Evolutionary conservation across 2,888 invertebrate genomes (phyloP), one percentile per base, ranked within the genome.

Genomic region (Drosophila greeni): DNA sequence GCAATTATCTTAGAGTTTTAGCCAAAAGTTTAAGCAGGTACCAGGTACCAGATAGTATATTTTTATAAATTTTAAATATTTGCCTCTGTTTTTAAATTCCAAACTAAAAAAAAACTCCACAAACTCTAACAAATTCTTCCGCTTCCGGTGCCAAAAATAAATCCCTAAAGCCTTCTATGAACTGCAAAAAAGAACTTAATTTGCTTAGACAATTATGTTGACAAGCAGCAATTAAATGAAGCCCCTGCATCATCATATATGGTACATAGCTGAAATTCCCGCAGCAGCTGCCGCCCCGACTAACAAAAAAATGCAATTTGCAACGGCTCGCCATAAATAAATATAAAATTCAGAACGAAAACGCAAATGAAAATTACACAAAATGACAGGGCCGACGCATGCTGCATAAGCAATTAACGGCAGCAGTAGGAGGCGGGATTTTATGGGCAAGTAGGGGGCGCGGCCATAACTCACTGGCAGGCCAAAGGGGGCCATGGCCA

Each of bases 401-500:
- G 64, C 62, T 72, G 79, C 84, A 82, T 82, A 70, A 75, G 66
- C 82, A 79, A 79, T 79, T 79, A 84, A 84, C 76, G 74, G 43
- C 82, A 78, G 48, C 76, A 73, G 37, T 61, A 64, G 26, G 40
- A 37, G 68, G 51, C 33, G 47, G 23, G 33, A 39, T 40, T 48
- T 16, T 40, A 45, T 58, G 37, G 40, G 39, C 36, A n/a, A 37
- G 40, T 18, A 11, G 20, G 49, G 49, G 45, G 49, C 53, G 66
- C 52, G 40, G 39, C 45, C 54, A 68, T 68, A 68, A 68, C 61
- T 68, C 68, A 70, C 39, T 51, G n/a, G 39, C 67, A 68, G 67
- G 45, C 61, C 65, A 14, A 36, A 49, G 11, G 52, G 52, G 53
- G 31, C 51, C 59, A 47, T 23, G 62, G 49, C 51, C 43, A 64